Base-by-base conservation (phyloP, 2,888 invertebrate genomes). In the Nomada hirtipes region DNA sequence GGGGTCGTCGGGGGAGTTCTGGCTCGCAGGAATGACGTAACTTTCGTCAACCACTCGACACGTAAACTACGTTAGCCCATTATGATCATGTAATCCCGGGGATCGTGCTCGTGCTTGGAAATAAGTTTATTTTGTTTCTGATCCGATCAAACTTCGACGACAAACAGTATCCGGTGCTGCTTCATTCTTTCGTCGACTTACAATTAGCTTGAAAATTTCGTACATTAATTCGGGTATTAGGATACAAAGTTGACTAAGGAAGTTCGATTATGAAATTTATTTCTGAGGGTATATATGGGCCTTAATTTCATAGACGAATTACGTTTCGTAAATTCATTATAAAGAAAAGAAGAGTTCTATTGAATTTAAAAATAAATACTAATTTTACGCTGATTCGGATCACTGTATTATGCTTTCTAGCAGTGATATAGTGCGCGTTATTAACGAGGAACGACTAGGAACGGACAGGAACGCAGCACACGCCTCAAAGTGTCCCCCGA, bases 61-160 rank as follows among this genome's bases (percentile, higher is more conserved):
- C 69, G 77, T 64, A 59, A 70, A 70, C 69, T 57, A 53, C 64
- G 78, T 79, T 77, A 79, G 64, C 57, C 77, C 76, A 79, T 79
- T 70, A 79, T 50, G 42, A 59, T 52, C 63, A 52, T 50, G 57
- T 77, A 59, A 64, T 69, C 55, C 50, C 3, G 60, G n/a, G 18
- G n/a, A 57, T 26, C 47, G 55, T 20, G 68, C 50, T 13, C 20
- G 50, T n/a, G 52, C 18, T 18, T 15, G 13, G 10, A 29, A 60
- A 44, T 73, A 65, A 65, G 74, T 77, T 65, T 53, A 29, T 73
- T 77, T 76, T 15, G 55, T 15, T 20, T 18, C 2, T 15, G 57
- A 26, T 44, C 29, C 7, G 13, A 44, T 44, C 23, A 26, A 70
- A 44, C 55, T 68, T 68, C 23, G 42, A 36, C 47, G 23, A 15